These are phyloP conservation scores for Chiroxiphia lanceolata DNA, from an alignment of 2,797 vertebrate species.

Conservation along the genomic window DNA sequence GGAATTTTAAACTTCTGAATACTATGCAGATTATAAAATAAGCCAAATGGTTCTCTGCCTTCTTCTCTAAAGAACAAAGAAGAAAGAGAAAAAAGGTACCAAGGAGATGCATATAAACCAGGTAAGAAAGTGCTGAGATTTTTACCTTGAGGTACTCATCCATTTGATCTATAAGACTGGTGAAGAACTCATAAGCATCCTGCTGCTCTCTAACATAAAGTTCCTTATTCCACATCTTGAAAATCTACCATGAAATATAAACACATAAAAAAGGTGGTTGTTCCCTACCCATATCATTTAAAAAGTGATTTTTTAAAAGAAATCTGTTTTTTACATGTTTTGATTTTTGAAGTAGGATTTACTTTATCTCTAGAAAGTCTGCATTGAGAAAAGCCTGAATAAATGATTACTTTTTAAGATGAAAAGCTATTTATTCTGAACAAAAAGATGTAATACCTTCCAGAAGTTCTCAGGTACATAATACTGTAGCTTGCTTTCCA, in stretches of 20 bases:
- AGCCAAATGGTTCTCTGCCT: background rate
- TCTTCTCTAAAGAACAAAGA: background rate
- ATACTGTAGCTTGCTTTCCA: constrained; percentile 99
- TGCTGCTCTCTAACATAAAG: constrained; percentile 96
- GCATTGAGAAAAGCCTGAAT: background rate
- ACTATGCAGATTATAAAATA: background rate
- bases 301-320: background rate
- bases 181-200: constrained; percentile 99
- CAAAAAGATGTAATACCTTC: constrained; percentile 83
- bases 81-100: background rate
- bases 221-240: constrained; percentile 99
- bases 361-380: background rate
- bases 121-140: background rate
- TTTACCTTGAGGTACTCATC: constrained; percentile 97
- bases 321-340: background rate
- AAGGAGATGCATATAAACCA: background rate
- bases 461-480: constrained; percentile 98
- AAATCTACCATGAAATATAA: constrained; percentile 82
- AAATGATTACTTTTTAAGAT: background rate
- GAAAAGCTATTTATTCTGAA: background rate
- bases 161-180: constrained; percentile 97
- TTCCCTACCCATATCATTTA: background rate
- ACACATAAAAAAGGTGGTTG: background rate
- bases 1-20: background rate
- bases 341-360: background rate